Evolutionary conservation across 2,113 vertebrate genomes (phyloP).

Genomic region (Clarias magur): DNA sequence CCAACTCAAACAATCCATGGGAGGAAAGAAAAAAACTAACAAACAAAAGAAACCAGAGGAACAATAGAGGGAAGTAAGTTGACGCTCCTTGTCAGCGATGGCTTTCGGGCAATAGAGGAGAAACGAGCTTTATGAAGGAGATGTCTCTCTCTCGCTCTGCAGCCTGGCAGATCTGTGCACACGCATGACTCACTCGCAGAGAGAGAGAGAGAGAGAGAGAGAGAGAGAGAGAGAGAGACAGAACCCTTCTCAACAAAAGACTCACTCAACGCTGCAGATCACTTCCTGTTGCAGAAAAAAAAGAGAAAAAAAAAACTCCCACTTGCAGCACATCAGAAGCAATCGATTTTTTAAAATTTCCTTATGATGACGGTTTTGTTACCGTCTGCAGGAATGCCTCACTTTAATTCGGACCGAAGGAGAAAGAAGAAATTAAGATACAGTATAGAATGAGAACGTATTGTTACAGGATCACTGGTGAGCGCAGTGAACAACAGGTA

Average conservation of each 20-base stretch:
- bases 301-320: conserved; percentile 81
- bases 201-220: conserved; percentile 47
- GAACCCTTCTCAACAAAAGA: conserved; percentile 99
- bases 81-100: conserved; percentile 57
- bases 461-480: not conserved
- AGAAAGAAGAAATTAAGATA: conserved; percentile 4
- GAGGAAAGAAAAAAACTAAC: conserved; percentile 47
- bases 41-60: conserved; percentile 40
- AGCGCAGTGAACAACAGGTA: conserved; percentile 20
- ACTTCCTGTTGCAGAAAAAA: conserved; percentile 92
- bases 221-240: conserved; percentile 68
- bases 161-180: conserved; percentile 90
- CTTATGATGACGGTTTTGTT: conserved; percentile 73
- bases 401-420: conserved; percentile 61
- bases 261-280: conserved; percentile 98
- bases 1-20: conserved; percentile 66
- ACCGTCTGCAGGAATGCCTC: conserved; percentile 61
- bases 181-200: conserved; percentile 91
- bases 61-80: conserved; percentile 56
- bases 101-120: conserved; percentile 66
- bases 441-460: too few species aligned
- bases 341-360: conserved; percentile 94
- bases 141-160: conserved; percentile 75
- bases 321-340: conserved; percentile 90
- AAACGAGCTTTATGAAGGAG: conserved; percentile 77